Evolutionary conservation across 2,797 vertebrate genomes (phyloP).

Genomic region (Girardinus metallicus): DNA sequence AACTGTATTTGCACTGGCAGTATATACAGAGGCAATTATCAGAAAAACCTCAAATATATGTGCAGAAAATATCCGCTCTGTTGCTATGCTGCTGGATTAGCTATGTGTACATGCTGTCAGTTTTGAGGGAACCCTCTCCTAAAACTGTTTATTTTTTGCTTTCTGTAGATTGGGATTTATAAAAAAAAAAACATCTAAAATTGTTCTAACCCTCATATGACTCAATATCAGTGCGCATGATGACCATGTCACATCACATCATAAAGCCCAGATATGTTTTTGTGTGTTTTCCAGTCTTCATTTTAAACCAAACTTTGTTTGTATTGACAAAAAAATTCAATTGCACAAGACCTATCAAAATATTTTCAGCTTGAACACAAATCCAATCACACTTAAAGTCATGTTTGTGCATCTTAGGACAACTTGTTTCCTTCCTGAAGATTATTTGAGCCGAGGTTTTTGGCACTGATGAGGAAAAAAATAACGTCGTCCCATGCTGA

Average conservation of each 20-base stretch:
- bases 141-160: background rate
- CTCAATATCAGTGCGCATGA: background rate
- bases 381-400: conserved; percentile 6
- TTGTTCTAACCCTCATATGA: conserved; percentile 1
- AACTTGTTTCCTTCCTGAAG: conserved; percentile 49
- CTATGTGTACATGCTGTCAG: background rate
- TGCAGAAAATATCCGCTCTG: background rate
- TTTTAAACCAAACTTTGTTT: background rate
- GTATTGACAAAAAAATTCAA: background rate
- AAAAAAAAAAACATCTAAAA: background rate
- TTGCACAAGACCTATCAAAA: background rate
- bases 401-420: conserved; percentile 10
- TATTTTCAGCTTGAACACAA: background rate
- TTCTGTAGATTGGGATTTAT: background rate
- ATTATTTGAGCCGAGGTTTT: conserved; percentile 56
- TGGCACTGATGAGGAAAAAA: conserved; percentile 35
- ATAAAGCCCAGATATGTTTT: background rate
- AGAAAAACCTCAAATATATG: background rate
- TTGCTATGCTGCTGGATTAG: background rate
- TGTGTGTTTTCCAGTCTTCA: background rate
- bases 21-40: background rate
- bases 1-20: background rate
- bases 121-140: background rate
- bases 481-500: conserved; percentile 42
- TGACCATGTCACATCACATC: background rate